Percentiles rank a stretch among this genome's conserved stretches.
These are phyloP conservation scores for Lepus timidus DNA, from an alignment of 2,113 vertebrate genomes.

Conservation along the genomic window DNA sequence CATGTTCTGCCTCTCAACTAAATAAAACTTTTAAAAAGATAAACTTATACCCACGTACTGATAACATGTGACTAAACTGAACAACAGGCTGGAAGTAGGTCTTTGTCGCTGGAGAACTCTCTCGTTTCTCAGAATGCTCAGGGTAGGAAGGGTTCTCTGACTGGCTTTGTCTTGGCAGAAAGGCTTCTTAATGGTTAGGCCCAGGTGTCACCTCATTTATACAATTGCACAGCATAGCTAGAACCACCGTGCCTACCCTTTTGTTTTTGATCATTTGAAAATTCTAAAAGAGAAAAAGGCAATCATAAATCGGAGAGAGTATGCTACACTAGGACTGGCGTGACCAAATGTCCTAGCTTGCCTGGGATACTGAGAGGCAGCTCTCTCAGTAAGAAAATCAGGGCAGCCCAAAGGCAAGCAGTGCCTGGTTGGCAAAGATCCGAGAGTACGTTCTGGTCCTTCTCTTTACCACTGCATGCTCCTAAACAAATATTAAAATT, in stretches of 20 bases:
- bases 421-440: not conserved
- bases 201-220: slow-evolving; percentile 9
- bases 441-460: not conserved
- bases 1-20: no score
- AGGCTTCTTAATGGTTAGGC: slow-evolving; percentile 20
- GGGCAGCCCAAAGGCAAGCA: not conserved
- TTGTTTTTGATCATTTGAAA: slow-evolving; percentile 51
- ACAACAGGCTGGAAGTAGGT: not conserved
- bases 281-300: slow-evolving; percentile 34
- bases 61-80: not conserved
- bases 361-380: not conserved
- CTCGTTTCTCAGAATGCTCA: not conserved
- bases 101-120: not conserved
- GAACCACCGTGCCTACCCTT: slow-evolving; percentile 33
- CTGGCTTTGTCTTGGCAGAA: slow-evolving; percentile 19
- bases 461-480: not conserved
- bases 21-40: not conserved
- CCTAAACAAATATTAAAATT: not conserved
- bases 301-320: slow-evolving; percentile 11
- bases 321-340: not conserved
- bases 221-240: not conserved
- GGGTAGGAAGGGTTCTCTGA: not conserved
- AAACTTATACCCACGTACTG: not conserved
- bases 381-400: not conserved
- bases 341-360: not conserved